These are phyloP conservation scores for Ictalurus punctatus DNA, from an alignment of 2,113 vertebrate species.

Conservation along the genomic window DNA sequence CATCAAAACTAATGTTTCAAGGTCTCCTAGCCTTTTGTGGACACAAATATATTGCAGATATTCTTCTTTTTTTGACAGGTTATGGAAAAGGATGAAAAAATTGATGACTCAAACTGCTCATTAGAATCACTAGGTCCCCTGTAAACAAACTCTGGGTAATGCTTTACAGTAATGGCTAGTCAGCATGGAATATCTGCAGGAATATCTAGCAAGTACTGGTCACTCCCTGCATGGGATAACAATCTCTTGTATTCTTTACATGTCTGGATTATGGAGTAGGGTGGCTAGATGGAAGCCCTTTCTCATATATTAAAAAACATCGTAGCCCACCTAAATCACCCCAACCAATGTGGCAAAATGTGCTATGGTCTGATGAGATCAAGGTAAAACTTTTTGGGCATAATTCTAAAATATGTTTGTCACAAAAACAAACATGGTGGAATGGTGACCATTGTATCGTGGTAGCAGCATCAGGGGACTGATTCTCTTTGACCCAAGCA, in stretches of 20 bases:
- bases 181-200: background rate
- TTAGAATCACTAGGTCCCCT: background rate
- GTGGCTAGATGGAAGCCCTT: background rate
- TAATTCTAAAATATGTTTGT: background rate
- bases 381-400: background rate
- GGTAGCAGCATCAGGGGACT: background rate
- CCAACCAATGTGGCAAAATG: background rate
- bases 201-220: background rate
- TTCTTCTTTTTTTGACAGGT: background rate
- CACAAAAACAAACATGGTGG: too few relatives aligned
- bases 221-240: background rate
- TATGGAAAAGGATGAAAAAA: background rate
- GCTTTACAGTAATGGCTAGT: background rate
- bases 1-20: background rate
- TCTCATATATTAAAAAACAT: background rate
- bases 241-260: background rate
- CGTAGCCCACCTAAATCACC: background rate
- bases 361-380: background rate
- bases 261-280: background rate
- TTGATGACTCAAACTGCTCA: background rate
- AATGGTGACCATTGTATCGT: background rate
- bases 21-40: background rate
- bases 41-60: background rate
- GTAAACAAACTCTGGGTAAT: background rate
- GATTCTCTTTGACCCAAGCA: background rate